Conservation (phyloP, 2,888 invertebrate species). For the Drosophila multiciliata region DNA sequence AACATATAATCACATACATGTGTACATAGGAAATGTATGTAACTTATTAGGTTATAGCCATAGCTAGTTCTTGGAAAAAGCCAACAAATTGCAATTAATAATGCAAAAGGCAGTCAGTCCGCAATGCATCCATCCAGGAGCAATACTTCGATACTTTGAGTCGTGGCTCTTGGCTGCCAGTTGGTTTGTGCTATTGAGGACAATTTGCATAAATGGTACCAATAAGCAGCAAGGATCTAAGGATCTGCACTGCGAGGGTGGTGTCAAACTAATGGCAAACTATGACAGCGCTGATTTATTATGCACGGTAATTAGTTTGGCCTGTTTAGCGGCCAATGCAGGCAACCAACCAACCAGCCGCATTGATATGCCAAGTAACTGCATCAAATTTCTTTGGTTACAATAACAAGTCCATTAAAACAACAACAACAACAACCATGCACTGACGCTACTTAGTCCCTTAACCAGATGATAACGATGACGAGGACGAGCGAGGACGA, state of each 20-base stretch:
- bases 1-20: constrained; percentile 4
- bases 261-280: constrained; percentile 70
- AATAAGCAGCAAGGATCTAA: constrained; percentile 33
- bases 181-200: constrained; percentile 27
- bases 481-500: constrained; percentile 21
- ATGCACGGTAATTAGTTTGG: constrained; percentile 77
- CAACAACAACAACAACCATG: constrained; percentile 16
- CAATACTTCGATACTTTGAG: constrained; percentile 13
- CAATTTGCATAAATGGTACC: constrained; percentile 76
- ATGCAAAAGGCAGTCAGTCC: constrained; percentile 53
- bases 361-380: constrained; percentile 55
- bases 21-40: neutral
- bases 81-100: constrained; percentile 73
- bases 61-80: constrained; percentile 55
- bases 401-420: constrained; percentile 48
- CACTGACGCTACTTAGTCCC: constrained; percentile 13
- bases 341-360: constrained; percentile 8
- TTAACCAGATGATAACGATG: constrained; percentile 32
- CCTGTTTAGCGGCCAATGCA: constrained; percentile 64
- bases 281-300: constrained; percentile 78
- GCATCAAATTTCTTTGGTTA: constrained; percentile 61
- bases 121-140: constrained; percentile 25
- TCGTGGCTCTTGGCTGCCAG: constrained; percentile 5
- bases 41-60: constrained; percentile 59
- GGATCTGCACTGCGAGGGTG: constrained; percentile 21